Evolutionary conservation across 53 echinoderm and acorn worm species (phyloP), one percentile per base, ranked within the genome.

Genomic region (Astropecten irregularis): DNA sequence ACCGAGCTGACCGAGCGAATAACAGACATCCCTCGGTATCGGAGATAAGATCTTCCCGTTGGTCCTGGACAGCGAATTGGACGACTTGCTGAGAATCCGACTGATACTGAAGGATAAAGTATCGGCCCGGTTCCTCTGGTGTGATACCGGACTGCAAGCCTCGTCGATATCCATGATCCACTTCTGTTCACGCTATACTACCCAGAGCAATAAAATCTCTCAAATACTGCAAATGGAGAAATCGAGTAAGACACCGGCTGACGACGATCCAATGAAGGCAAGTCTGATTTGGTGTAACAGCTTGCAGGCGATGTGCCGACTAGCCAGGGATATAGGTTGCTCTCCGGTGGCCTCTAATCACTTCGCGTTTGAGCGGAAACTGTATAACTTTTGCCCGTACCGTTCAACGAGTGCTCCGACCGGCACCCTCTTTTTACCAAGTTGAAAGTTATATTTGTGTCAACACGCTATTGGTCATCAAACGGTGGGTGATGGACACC

Each of bases 81-180:
- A 14, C 15, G 88, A 63, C 31, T 65, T 88, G 34, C 73, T 88
- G 31, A 88, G 40, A 34, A 88, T 88, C 34, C 88, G 69, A 32
- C 71, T 88, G 61, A 88, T 88, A 65, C 88, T 88, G 51, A 88
- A 88, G 11, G 88, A 83, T 36, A 88, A 51, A 15, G 71, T 73
- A 23, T 88, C 83, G 4, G 72, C 44, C n/a, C 46, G 42, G 44
- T 40, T 79, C 44, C 47, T 40, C 20, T n/a, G 42, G 49, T 62
- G 47, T 1, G 61, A 42, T 18, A 79, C 30, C 48, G 61, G 61
- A 35, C 79, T 79, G 48, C 79, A 44, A 0, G 62, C 61, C 31
- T 48, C 61, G 47, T 79, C 79, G 6, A 4, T 40, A 0, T 21
- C 68, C 68, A 68, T 68, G 27, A 3, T 15, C 18, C n/a, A n/a